Conservation (phyloP, 2,888 invertebrate genomes). For the Cataglyphis albicans region DNA sequence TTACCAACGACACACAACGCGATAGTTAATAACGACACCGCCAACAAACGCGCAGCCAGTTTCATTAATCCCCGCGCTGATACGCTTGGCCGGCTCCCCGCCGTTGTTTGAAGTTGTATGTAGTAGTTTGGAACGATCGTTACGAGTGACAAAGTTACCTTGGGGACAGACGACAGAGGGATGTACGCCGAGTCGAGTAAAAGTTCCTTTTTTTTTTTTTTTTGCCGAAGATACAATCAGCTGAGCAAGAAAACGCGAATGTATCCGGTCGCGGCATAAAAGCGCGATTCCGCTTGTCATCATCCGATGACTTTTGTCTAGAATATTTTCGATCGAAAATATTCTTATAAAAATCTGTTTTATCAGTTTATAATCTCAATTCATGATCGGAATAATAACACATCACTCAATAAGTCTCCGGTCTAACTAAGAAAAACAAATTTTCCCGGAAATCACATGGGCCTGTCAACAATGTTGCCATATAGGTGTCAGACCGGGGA, state of each 20-base stretch:
- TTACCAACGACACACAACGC: slow-evolving; percentile 31
- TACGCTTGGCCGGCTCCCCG: slow-evolving; percentile 28
- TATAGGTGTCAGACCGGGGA: too few relatives aligned
- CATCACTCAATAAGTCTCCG: too few relatives aligned
- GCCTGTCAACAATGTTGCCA: too few relatives aligned
- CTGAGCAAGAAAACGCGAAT: background rate
- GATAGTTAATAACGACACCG: slow-evolving; percentile 44
- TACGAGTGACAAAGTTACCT: slow-evolving; percentile 57
- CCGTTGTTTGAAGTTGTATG: slow-evolving; percentile 37
- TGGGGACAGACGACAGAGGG: slow-evolving; percentile 32
- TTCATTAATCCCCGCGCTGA: slow-evolving; percentile 49
- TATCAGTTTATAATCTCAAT: background rate
- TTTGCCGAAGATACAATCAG: slow-evolving; percentile 31
- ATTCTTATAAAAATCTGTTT: background rate
- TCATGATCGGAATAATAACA: background rate
- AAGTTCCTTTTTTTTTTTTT: too few relatives aligned
- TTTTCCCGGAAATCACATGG: too few relatives aligned
- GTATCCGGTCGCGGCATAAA: slow-evolving; percentile 6
- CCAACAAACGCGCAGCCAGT: slow-evolving; percentile 36
- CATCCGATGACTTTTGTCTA: background rate
- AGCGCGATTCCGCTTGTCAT: slow-evolving; percentile 6
- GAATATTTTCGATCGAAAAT: background rate
- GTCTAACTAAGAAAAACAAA: too few relatives aligned
- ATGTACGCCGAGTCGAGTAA: slow-evolving; percentile 22
- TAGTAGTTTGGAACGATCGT: slow-evolving; percentile 53